Percentiles rank a stretch among this genome's conserved stretches.
Evolutionary conservation across 2,113 vertebrate species (phyloP).

Genomic region (Ancistrus triradiatus): DNA sequence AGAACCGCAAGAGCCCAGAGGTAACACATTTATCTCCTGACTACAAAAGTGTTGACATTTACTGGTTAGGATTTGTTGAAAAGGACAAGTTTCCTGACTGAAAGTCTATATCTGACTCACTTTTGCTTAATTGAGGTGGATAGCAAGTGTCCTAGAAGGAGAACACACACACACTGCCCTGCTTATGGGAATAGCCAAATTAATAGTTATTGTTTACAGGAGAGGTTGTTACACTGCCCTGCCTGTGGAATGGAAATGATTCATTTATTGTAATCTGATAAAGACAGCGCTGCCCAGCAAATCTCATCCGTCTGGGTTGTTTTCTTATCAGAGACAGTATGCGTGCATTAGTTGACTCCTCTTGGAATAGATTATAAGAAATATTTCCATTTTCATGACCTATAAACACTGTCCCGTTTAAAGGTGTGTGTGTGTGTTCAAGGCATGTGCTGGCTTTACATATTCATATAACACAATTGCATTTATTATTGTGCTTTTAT

Average conservation of each 20-base stretch:
- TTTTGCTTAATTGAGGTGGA: constrained; percentile 16
- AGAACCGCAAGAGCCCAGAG: constrained; percentile 94
- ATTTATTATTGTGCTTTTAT: no score
- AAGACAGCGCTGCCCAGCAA: no score
- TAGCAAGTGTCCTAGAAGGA: background rate
- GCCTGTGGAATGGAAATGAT: constrained; percentile 14
- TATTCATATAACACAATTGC: no score
- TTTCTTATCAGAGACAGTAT: no score
- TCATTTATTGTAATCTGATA: constrained; percentile 8
- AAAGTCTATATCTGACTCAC: background rate
- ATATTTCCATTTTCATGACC: no score
- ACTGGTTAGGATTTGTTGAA: background rate
- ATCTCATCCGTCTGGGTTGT: no score
- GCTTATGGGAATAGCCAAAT: constrained; percentile 15
- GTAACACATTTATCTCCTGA: constrained; percentile 59
- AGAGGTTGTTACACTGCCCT: constrained; percentile 6
- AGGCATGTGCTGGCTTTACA: no score
- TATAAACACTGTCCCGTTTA: no score
- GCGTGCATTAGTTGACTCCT: no score
- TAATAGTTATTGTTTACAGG: constrained; percentile 48
- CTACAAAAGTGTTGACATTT: background rate
- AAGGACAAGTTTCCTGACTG: background rate
- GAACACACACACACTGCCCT: background rate
- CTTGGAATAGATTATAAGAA: no score
- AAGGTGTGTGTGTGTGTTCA: no score